Conservation (phyloP, 2,113 vertebrate species). For the Eonycteris spelaea region DNA sequence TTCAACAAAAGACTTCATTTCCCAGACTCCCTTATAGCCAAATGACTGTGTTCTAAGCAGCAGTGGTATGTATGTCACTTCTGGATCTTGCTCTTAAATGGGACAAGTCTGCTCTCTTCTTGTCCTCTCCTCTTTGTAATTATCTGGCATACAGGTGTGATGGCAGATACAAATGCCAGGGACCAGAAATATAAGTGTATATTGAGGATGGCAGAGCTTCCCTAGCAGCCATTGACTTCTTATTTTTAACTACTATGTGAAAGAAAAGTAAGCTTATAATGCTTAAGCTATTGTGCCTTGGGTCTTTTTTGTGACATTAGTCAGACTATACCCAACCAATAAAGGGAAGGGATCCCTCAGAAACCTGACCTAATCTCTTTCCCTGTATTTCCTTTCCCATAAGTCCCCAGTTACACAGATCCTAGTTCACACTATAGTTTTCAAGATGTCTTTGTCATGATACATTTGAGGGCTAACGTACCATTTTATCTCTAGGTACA, state of each 20-base stretch:
- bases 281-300: not conserved
- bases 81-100: not conserved
- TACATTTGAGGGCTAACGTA: not conserved
- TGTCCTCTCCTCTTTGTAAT: not conserved
- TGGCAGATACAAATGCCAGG: not conserved
- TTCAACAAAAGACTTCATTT: not conserved
- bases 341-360: not conserved
- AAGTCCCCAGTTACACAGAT: not conserved
- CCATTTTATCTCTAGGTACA: not conserved
- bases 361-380: not conserved
- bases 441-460: not conserved
- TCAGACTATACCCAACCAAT: not conserved
- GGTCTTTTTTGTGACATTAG: not conserved
- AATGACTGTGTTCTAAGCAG: not conserved
- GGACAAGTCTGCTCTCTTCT: not conserved
- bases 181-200: not conserved
- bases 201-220: not conserved
- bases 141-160: not conserved
- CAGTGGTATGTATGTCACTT: rapidly evolving
- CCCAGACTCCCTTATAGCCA: not conserved
- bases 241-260: not conserved
- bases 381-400: not conserved
- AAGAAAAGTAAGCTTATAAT: not conserved
- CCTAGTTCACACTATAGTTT: not conserved
- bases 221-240: not conserved